These are phyloP conservation scores for Amitus sp. DNA, from an alignment of 2,888 invertebrate species.

Conservation along the genomic window DNA sequence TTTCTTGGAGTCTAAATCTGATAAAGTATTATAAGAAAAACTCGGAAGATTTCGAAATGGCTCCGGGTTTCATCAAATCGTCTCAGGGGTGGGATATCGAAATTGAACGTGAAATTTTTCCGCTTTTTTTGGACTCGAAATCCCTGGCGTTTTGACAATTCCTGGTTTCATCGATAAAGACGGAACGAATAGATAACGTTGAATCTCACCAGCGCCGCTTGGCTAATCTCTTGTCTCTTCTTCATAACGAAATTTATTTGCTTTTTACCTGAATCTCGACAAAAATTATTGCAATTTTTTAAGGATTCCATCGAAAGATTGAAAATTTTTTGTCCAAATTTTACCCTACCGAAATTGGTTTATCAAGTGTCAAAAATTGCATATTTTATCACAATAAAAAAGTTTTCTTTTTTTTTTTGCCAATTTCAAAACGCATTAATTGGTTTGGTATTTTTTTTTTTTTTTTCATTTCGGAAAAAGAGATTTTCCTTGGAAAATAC, in stretches of 20 bases:
- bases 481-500: no score
- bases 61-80: conserved; percentile 22
- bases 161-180: conserved; percentile 11
- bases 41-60: conserved; percentile 5
- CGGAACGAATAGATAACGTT: conserved; percentile 15
- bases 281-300: background rate
- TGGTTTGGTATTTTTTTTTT: no score
- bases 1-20: background rate
- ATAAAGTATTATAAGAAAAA: conserved; percentile 9
- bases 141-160: background rate
- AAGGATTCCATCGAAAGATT: no score
- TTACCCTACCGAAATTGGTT: no score
- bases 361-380: no score
- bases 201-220: background rate
- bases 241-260: background rate
- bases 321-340: no score
- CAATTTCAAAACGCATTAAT: no score
- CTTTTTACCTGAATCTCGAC: background rate
- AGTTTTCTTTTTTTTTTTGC: no score
- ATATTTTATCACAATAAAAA: no score
- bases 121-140: background rate
- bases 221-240: background rate
- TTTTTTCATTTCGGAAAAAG: no score
- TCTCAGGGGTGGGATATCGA: background rate
- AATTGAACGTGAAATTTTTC: background rate